phyloP scores from a whole-genome alignment of 2,797 vertebrate species.

The Remorina albescens region DNA sequence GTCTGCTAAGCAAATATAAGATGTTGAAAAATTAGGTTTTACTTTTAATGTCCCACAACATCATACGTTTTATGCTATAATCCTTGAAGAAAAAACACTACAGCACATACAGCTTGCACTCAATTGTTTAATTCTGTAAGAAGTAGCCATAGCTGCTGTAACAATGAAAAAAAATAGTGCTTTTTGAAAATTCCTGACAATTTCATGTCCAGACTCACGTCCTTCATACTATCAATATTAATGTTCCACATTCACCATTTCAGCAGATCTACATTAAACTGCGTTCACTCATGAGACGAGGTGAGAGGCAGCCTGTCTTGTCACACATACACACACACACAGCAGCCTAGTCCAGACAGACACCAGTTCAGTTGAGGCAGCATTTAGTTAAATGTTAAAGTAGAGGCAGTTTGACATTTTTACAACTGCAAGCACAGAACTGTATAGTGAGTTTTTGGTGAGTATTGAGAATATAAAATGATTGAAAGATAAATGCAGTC shows the following conservation, averaged over 20 bases:
- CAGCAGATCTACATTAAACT: constrained; percentile 37
- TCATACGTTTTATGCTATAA: background rate
- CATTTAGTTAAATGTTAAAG: constrained; percentile 44
- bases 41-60: background rate
- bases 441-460: constrained; percentile 49
- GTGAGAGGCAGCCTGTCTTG: constrained; percentile 41
- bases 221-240: constrained; percentile 17
- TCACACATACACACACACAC: background rate
- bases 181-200: constrained; percentile 58
- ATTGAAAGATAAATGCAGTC: constrained; percentile 46
- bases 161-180: constrained; percentile 73
- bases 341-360: constrained; percentile 31
- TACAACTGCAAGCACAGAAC: constrained; percentile 43
- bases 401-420: constrained; percentile 57
- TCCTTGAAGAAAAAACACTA: background rate
- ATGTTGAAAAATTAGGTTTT: background rate
- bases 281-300: constrained; percentile 40
- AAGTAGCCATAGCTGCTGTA: constrained; percentile 45
- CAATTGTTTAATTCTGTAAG: constrained; percentile 71
- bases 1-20: too few species aligned
- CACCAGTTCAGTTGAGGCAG: constrained; percentile 57
- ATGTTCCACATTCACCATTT: constrained; percentile 33
- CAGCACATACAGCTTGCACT: constrained; percentile 33
- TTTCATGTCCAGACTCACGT: constrained; percentile 37
- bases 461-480: constrained; percentile 54